A percentile compares a stretch with the other conserved stretches of the same genome.
These are phyloP conservation scores for Onychostoma macrolepis DNA, from an alignment of 2,113 vertebrate species.

Conservation along the genomic window DNA sequence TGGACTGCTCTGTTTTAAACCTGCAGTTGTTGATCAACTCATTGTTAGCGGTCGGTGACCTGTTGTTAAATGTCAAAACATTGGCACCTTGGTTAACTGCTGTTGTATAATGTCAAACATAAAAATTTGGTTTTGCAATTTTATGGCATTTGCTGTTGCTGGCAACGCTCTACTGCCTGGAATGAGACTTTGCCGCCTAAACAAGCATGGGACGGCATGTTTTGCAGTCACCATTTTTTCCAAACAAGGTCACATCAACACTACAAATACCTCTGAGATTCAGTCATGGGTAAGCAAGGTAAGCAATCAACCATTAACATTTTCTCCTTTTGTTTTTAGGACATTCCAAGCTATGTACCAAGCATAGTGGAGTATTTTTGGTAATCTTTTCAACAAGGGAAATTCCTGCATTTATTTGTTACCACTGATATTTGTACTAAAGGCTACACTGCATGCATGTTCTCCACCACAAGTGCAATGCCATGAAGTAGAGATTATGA, in stretches of 20 bases:
- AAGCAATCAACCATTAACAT: conserved; percentile 56
- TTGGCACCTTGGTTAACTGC: not conserved
- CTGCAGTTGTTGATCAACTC: not conserved
- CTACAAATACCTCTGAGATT: conserved; percentile 68
- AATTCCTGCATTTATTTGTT: conserved; percentile 27
- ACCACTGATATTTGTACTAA: not conserved
- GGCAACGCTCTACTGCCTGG: not conserved
- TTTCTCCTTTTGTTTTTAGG: not conserved
- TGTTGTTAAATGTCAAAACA: conserved; percentile 4
- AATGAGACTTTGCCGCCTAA: not conserved
- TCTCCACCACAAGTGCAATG: not conserved
- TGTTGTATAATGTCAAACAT: not conserved
- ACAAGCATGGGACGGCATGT: conserved; percentile 12
- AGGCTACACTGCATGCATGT: not conserved
- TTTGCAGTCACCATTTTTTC: conserved; percentile 54
- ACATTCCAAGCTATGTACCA: conserved; percentile 16
- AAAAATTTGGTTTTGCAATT: not conserved
- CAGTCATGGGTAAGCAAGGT: conserved; percentile 63
- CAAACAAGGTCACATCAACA: conserved; percentile 73
- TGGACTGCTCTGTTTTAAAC: not conserved
- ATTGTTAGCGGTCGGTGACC: not conserved
- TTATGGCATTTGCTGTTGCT: not conserved
- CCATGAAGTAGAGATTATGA: not conserved
- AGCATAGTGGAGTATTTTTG: conserved; percentile 5
- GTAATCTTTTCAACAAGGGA: conserved; percentile 32